Conservation (phyloP, 2,113 vertebrate species). For the Gallinago media region DNA sequence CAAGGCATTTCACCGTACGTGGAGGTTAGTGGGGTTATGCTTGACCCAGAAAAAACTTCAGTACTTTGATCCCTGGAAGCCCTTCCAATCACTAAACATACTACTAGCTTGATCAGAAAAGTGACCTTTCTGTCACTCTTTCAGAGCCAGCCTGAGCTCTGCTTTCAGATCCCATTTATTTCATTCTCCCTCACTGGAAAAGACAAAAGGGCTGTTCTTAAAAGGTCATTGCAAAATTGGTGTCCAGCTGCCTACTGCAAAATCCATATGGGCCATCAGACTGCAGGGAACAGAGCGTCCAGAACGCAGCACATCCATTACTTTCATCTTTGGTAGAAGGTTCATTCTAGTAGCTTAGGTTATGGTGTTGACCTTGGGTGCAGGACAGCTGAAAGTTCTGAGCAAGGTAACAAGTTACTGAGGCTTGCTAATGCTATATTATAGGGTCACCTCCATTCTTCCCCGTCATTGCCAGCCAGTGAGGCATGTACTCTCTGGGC, state of each 20-base stretch:
- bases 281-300: not conserved
- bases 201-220: conserved; percentile 43
- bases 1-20: rapidly evolving
- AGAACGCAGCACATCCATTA: not conserved
- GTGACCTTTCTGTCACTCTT: not conserved
- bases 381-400: not conserved
- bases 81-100: not conserved
- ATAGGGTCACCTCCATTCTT: not conserved
- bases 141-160: not conserved
- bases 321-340: not conserved
- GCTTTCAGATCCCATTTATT: conserved; percentile 13
- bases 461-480: not conserved
- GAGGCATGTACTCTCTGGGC: not conserved
- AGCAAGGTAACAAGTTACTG: not conserved
- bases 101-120: not conserved
- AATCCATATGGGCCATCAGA: not conserved
- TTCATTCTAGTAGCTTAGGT: not conserved
- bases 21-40: not conserved
- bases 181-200: conserved; percentile 16
- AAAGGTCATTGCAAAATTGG: conserved; percentile 48
- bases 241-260: not conserved
- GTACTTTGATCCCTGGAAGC: not conserved
- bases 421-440: not conserved
- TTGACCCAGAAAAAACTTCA: not conserved
- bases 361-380: not conserved